phyloP scores from a whole-genome alignment of 2,888 invertebrate species.

The Pterobdella sp. region DNA sequence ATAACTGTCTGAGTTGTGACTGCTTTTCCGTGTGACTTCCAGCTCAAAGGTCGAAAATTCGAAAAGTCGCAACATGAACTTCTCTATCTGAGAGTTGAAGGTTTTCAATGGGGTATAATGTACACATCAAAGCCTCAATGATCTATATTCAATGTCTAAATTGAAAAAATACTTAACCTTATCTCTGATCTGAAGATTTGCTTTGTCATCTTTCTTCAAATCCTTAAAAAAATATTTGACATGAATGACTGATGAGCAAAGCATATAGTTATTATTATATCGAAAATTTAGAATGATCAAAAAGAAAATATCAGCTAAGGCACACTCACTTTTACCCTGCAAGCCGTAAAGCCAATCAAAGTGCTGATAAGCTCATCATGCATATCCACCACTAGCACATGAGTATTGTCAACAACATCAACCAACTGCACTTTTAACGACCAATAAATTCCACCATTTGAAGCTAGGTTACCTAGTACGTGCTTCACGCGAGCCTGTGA shows the following conservation, averaged over 20 bases:
- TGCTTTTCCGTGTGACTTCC: neutral
- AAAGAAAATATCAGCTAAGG: neutral
- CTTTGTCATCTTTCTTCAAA: conserved; percentile 26
- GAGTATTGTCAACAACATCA: conserved; percentile 47
- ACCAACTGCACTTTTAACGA: conserved; percentile 48
- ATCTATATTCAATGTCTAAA: neutral
- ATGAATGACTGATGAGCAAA: neutral
- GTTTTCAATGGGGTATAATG: neutral
- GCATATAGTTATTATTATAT: neutral
- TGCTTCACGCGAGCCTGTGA: neutral
- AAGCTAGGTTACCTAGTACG: neutral
- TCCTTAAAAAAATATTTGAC: neutral
- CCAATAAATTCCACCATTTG: conserved; percentile 46
- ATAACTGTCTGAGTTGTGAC: neutral
- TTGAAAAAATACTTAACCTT: conserved; percentile 20
- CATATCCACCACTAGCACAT: neutral
- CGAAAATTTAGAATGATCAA: too few relatives aligned
- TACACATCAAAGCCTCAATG: neutral
- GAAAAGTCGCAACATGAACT: neutral
- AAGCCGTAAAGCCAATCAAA: conserved; percentile 35
- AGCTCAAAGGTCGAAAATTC: neutral
- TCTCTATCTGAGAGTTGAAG: neutral
- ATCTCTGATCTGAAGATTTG: conserved; percentile 19
- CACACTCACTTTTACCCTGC: conserved; percentile 30
- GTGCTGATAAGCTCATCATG: conserved; percentile 10